phyloP scores from a whole-genome alignment of 2,888 invertebrate genomes.

The Netelia fuscicornis region DNA sequence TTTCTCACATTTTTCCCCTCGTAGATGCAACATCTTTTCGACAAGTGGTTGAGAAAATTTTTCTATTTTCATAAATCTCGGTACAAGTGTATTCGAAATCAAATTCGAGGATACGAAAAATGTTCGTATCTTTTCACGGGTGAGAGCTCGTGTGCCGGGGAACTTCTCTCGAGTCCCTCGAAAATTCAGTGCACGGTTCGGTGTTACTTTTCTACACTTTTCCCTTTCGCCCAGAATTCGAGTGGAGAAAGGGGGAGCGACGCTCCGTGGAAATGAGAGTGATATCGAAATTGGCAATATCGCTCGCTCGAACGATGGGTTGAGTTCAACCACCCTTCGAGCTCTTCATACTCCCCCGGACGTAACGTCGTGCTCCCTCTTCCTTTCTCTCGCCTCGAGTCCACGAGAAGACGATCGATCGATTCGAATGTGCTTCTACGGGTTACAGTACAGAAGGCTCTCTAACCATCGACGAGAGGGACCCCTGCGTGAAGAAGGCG shows the following conservation, averaged over 20 bases:
- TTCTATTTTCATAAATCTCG: neutral
- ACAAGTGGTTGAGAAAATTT: neutral
- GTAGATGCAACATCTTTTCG: too few relatives aligned
- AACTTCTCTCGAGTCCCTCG: slow-evolving; percentile 36
- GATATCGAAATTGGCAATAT: slow-evolving; percentile 83
- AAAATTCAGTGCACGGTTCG: slow-evolving; percentile 52
- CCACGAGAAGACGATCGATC: slow-evolving; percentile 63
- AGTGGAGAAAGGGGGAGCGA: slow-evolving; percentile 52
- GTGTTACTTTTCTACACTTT: slow-evolving; percentile 32
- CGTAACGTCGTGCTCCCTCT: slow-evolving; percentile 36
- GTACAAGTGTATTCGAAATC: neutral
- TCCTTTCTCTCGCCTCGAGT: slow-evolving; percentile 31
- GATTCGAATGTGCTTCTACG: slow-evolving; percentile 67
- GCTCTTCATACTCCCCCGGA: slow-evolving; percentile 58
- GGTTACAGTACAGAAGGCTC: slow-evolving; percentile 28
- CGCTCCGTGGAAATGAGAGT: slow-evolving; percentile 77
- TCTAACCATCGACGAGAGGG: slow-evolving; percentile 50
- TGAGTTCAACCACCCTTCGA: slow-evolving; percentile 50
- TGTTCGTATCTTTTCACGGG: neutral
- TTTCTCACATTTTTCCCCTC: neutral
- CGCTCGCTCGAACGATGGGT: slow-evolving; percentile 68
- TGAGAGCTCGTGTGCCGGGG: neutral
- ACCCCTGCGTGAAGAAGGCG: slow-evolving; percentile 31
- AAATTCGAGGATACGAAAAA: neutral
- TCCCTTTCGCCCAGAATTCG: slow-evolving; percentile 40